Conservation (phyloP, 2,113 vertebrate species). For the Neogobius melanostomus region DNA sequence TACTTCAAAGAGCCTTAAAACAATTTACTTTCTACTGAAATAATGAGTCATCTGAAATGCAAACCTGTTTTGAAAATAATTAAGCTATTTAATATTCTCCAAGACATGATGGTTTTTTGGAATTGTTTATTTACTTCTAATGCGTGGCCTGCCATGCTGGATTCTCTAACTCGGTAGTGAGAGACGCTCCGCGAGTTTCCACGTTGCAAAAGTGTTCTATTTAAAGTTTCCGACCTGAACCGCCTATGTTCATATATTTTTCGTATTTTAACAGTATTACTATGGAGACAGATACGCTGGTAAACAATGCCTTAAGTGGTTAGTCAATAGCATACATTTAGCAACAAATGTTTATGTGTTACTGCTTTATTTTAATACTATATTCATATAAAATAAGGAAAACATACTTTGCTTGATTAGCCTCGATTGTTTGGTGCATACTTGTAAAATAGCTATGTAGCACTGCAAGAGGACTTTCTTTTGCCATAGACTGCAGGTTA, state of each 20-base stretch:
- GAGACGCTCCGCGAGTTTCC: no score
- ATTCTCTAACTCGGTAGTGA: no score
- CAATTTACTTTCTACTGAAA: no score
- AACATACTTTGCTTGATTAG: conserved; percentile 61
- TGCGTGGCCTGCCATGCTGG: no score
- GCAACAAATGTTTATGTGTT: conserved; percentile 31
- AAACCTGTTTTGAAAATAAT: no score
- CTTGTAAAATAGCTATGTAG: conserved; percentile 68
- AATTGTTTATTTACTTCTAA: no score
- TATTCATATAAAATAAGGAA: conserved; percentile 39
- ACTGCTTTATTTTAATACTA: conserved; percentile 44
- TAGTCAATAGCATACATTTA: conserved; percentile 33
- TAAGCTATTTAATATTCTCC: no score
- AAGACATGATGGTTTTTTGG: no score
- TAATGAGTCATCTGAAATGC: no score
- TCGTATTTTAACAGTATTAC: conserved; percentile 24
- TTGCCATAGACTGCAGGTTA: conserved; percentile 43
- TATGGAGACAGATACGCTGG: conserved; percentile 31
- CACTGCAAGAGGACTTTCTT: conserved; percentile 52
- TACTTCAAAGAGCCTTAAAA: no score
- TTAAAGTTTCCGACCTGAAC: no score
- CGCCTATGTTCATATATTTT: conserved; percentile 18
- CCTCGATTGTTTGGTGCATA: conserved; percentile 54
- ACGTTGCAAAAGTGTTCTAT: no score
- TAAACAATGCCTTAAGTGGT: conserved; percentile 57